Evolutionary conservation across 2,797 vertebrate species (phyloP).

Genomic region (Hemitrygon akajei): DNA sequence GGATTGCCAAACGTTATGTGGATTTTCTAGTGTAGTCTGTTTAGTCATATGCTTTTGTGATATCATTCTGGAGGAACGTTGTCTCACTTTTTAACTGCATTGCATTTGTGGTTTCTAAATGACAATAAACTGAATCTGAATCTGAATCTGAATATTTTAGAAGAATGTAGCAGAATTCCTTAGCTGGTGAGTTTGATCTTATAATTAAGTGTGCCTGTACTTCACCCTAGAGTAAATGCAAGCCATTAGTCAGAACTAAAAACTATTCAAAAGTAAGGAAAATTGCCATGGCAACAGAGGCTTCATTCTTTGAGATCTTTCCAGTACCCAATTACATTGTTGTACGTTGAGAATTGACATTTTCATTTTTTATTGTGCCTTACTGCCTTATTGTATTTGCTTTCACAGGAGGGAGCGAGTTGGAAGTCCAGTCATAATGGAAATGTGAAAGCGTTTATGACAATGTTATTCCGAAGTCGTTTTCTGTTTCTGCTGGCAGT

Average conservation of each 20-base stretch:
- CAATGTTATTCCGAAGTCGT: slow-evolving; percentile 71
- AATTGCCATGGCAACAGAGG: slow-evolving; percentile 21
- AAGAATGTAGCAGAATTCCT: background rate
- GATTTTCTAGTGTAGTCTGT: too few species aligned
- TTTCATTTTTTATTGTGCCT: background rate
- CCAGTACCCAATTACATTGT: background rate
- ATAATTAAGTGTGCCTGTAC: background rate
- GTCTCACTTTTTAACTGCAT: too few species aligned
- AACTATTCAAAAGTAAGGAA: background rate
- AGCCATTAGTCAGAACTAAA: background rate
- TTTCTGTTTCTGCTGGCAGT: slow-evolving; percentile 70
- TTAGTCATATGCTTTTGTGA: too few species aligned
- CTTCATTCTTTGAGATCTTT: slow-evolving; percentile 17
- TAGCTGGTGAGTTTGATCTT: background rate
- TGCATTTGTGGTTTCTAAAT: too few species aligned
- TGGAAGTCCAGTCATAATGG: slow-evolving; percentile 23
- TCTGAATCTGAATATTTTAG: too few species aligned
- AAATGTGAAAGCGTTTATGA: slow-evolving; percentile 40
- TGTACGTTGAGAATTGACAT: background rate
- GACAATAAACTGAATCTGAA: too few species aligned
- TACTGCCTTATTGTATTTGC: background rate
- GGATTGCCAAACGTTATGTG: too few species aligned
- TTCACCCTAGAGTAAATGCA: background rate
- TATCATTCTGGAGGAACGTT: too few species aligned
- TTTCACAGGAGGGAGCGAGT: slow-evolving; percentile 16